Evolutionary conservation across 2,113 vertebrate species (phyloP), one percentile per base, ranked within the genome.

Genomic region (Lepisosteus osseus): DNA sequence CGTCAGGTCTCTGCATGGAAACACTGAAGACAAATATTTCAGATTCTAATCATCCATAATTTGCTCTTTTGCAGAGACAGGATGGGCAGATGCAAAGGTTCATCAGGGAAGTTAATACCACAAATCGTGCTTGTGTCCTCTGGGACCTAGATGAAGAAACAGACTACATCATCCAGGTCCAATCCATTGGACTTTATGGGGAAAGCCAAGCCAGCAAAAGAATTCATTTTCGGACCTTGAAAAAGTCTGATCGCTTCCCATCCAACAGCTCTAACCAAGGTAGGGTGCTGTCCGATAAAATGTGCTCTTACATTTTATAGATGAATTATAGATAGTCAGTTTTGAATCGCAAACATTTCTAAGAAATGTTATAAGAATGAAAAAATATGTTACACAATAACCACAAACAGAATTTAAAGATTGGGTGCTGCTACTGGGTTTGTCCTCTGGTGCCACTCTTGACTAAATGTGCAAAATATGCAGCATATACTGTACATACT

Each of bases 101-200:
- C 82, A 99, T 99, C 86, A 88, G 97, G 14, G 97, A 99, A 82
- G 96, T 98, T 78, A 99, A 99, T 86, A 99, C 97, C 76, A 98
- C 96, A 72, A 98, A 95, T 57, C 90, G 95, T 4, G 94, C 95
- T 45, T 99, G 97, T 2, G 95, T 97, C 65, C 95, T 99, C 9
- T 99, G 97, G 96, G 96, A 98, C 79, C 84, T 98, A 85, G 95
- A 97, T 0, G 96, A 99, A 76, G 97, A 99, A 66, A 96, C 95
- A 0, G 94, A 97, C 80, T 99, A 99, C 82, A 91, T 96, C 3
- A 94, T 99, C 78, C 96, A 99, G 88, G 96, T 99, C 77, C 94
- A 97, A 87, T 96, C 95, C 61, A 96, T 99, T 0, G 95, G 96
- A 29, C 92, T 97, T 1, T 91, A 97, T 0, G 96, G 96, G 1